Conservation (phyloP, 2,888 invertebrate species). For the Nemoura dubitans region DNA sequence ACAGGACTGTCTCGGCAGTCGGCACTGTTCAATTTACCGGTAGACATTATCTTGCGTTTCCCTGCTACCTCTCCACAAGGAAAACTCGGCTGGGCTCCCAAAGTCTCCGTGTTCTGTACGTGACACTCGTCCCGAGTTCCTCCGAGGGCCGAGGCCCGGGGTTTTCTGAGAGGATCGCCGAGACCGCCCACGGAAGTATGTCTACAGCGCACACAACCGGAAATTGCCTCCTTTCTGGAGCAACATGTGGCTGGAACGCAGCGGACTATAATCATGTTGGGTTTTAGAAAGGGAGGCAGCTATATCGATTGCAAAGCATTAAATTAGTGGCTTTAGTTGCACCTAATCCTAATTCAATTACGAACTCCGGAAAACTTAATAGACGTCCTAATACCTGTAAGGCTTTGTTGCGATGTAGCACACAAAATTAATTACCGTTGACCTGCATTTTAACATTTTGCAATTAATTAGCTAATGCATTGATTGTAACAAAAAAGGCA, state of each 20-base stretch:
- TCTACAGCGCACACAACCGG: neutral
- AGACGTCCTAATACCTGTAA: neutral
- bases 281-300: neutral
- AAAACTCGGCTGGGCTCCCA: too few species aligned
- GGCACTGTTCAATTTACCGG: too few species aligned
- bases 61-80: too few species aligned
- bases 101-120: neutral
- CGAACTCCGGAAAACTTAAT: neutral
- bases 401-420: neutral
- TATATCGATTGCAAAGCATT: neutral
- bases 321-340: neutral
- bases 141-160: neutral
- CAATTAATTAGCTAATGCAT: neutral
- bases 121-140: neutral
- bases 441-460: neutral
- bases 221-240: constrained; percentile 7
- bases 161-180: neutral
- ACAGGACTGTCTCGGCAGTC: too few species aligned
- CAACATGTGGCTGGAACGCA: neutral
- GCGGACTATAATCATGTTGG: neutral
- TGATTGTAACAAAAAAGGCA: neutral
- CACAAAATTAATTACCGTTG: neutral
- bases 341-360: neutral
- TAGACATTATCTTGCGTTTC: too few species aligned
- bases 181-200: neutral